Evolutionary conservation across 1,140 invertebrate genomes (phyloP).

Genomic region (Megalopta genalis): DNA sequence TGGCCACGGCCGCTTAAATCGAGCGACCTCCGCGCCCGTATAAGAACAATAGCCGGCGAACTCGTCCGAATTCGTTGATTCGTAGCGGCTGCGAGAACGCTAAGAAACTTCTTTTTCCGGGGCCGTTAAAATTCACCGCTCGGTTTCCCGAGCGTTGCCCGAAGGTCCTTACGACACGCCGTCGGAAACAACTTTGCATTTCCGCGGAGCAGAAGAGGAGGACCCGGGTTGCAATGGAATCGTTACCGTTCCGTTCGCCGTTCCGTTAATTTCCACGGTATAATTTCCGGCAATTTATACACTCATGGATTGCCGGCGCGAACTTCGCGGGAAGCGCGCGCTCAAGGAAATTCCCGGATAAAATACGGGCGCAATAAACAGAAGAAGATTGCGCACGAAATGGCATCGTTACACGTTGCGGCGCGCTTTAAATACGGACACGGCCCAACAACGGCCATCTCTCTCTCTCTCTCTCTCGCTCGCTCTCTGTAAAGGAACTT

Average conservation of each 20-base stretch:
- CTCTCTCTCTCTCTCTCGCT: no score
- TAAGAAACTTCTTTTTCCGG: neutral
- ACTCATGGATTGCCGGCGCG: slow-evolving; percentile 19
- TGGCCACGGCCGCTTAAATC: no score
- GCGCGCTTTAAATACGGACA: slow-evolving; percentile 20
- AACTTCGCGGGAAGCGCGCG: slow-evolving; percentile 11
- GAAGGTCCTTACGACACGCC: neutral
- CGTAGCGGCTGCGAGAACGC: neutral
- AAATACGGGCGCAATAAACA: slow-evolving; percentile 47
- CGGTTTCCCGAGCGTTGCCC: neutral
- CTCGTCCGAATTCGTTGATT: neutral
- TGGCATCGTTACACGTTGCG: slow-evolving; percentile 37
- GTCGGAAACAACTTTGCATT: neutral
- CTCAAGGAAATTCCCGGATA: slow-evolving; percentile 39
- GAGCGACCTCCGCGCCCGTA: no score
- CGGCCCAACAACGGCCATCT: slow-evolving; percentile 11
- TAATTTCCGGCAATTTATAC: slow-evolving; percentile 27
- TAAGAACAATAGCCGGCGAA: neutral
- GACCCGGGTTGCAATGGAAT: neutral
- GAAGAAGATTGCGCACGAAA: slow-evolving; percentile 39
- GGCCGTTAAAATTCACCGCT: neutral
- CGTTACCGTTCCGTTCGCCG: neutral
- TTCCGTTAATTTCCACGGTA: slow-evolving; percentile 7
- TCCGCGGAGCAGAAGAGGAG: no score
- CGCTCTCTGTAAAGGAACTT: slow-evolving; percentile 23